phyloP scores from a whole-genome alignment of 1,140 invertebrate species.

The Eufriesea mexicana region DNA sequence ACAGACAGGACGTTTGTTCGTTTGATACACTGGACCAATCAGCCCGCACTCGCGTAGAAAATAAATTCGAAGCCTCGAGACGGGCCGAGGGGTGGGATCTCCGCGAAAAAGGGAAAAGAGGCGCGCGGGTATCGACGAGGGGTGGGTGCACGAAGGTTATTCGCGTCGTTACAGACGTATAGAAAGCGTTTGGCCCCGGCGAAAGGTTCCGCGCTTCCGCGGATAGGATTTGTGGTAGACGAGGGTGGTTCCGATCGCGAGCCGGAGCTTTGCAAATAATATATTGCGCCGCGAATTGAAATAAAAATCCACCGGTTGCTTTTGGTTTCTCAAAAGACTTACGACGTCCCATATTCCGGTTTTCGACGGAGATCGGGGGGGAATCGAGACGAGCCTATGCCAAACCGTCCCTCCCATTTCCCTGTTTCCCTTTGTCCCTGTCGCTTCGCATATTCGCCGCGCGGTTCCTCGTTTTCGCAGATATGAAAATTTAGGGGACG shows the following conservation, averaged over 20 bases:
- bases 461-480: background rate
- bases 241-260: constrained; percentile 20
- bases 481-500: too few species aligned
- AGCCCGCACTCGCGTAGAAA: constrained; percentile 45
- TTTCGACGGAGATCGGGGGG: constrained; percentile 19
- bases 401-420: constrained; percentile 42
- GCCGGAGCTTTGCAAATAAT: constrained; percentile 66
- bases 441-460: background rate
- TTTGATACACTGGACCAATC: constrained; percentile 11
- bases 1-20: too few species aligned
- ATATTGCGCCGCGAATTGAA: constrained; percentile 73
- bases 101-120: constrained; percentile 43
- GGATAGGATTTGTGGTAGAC: constrained; percentile 54
- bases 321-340: constrained; percentile 67
- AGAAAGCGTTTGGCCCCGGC: constrained; percentile 65
- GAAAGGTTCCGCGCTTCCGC: constrained; percentile 56
- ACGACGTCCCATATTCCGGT: constrained; percentile 60
- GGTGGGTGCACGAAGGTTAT: constrained; percentile 59
- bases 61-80: constrained; percentile 60
- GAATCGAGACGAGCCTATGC: constrained; percentile 45
- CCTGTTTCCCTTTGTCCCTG: background rate
- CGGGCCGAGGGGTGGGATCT: background rate
- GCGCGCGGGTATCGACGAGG: constrained; percentile 34
- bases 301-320: constrained; percentile 81
- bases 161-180: constrained; percentile 70